A percentile compares a stretch with the other conserved stretches of the same genome.
Conservation (phyloP, 1,140 invertebrate species). For the Holcopasites calliopsidis region DNA sequence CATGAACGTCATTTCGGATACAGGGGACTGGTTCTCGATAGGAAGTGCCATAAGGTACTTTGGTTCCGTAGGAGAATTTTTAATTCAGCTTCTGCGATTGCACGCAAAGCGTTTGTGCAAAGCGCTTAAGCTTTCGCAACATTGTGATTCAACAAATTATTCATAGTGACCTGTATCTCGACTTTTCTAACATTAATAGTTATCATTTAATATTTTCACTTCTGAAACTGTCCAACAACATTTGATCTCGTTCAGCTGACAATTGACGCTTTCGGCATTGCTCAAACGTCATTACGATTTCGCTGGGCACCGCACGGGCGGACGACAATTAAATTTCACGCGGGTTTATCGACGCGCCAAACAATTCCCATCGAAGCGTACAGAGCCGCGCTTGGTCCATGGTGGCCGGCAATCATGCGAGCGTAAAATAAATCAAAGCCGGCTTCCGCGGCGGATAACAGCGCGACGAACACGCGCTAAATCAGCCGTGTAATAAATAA, state of each 20-base stretch:
- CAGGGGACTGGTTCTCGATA: not conserved
- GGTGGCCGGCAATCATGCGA: not conserved
- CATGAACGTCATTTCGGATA: too few species aligned
- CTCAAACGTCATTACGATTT: not conserved
- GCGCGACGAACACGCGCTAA: constrained; percentile 5
- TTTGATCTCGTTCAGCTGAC: not conserved
- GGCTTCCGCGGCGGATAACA: constrained; percentile 6
- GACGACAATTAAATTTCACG: not conserved
- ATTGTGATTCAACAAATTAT: too few species aligned
- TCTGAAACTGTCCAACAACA: not conserved
- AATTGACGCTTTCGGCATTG: not conserved
- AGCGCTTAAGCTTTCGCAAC: too few species aligned
- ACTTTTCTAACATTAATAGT: too few species aligned
- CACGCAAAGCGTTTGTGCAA: too few species aligned
- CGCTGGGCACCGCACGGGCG: not conserved
- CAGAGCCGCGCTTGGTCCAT: too few species aligned
- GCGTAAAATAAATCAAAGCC: not conserved
- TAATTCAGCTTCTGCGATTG: too few species aligned
- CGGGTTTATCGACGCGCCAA: not conserved
- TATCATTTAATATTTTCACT: too few species aligned
- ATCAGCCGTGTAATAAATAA: constrained; percentile 28
- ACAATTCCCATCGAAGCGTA: not conserved
- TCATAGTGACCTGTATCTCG: too few species aligned
- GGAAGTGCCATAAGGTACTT: not conserved
- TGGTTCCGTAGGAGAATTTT: not conserved